These are phyloP conservation scores for Boloria selene DNA, from an alignment of 2,888 invertebrate species.

Conservation along the genomic window DNA sequence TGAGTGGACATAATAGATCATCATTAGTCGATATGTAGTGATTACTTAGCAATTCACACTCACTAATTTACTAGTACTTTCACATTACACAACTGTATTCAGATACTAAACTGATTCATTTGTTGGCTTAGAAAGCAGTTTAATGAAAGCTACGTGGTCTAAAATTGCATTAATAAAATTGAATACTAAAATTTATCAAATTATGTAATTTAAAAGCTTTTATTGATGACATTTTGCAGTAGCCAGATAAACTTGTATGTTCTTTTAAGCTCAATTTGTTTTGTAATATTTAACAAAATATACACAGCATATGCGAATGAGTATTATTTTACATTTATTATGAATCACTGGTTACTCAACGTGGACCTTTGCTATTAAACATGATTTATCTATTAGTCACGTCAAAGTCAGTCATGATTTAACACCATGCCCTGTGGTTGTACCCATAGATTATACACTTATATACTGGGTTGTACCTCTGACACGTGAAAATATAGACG, in stretches of 20 bases:
- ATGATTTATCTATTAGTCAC: constrained; percentile 25
- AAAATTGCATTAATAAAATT: background rate
- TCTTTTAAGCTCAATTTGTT: background rate
- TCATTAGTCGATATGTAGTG: constrained; percentile 2
- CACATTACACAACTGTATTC: constrained; percentile 37
- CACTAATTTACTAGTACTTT: constrained; percentile 35
- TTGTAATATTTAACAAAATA: background rate
- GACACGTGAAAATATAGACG: background rate
- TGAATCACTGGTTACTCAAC: constrained; percentile 28
- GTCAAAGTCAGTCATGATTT: constrained; percentile 21
- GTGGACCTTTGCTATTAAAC: constrained; percentile 27
- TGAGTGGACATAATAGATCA: constrained; percentile 25
- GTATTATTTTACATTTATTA: background rate
- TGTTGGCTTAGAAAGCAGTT: constrained; percentile 40
- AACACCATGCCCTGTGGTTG: constrained; percentile 1
- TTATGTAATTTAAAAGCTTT: background rate
- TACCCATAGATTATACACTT: too few relatives aligned
- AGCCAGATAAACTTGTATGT: too few relatives aligned
- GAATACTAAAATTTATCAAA: background rate
- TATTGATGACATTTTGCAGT: background rate
- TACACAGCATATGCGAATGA: background rate
- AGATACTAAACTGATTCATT: constrained; percentile 36
- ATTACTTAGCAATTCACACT: constrained; percentile 30
- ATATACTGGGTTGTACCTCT: constrained; percentile 7
- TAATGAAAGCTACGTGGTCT: constrained; percentile 10